Conservation (phyloP, 1,140 invertebrate species). For the Bathynomus jamesi region DNA sequence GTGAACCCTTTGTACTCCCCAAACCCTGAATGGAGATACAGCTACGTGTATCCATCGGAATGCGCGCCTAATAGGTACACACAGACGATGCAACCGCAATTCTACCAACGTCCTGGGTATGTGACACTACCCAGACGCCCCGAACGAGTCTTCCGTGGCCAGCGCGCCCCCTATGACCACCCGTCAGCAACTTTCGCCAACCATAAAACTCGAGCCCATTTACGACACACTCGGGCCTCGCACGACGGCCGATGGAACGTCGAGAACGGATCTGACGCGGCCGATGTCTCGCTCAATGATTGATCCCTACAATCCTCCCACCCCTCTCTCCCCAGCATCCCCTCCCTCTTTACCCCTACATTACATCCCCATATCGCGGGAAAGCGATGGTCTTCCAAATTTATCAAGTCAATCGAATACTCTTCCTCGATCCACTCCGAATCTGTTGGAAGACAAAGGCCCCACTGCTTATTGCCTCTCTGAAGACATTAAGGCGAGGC, state of each 20-base stretch:
- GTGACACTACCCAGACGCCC: slow-evolving; percentile 62
- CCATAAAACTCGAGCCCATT: slow-evolving; percentile 53
- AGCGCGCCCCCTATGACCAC: slow-evolving; percentile 39
- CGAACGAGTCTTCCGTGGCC: slow-evolving; percentile 65
- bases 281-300: slow-evolving; percentile 25
- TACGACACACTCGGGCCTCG: slow-evolving; percentile 85
- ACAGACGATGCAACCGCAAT: slow-evolving; percentile 52
- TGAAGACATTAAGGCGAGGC: neutral
- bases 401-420: slow-evolving; percentile 13
- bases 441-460: slow-evolving; percentile 19
- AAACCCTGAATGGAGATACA: slow-evolving; percentile 26
- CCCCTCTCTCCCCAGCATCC: slow-evolving; percentile 12
- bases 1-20: slow-evolving; percentile 13
- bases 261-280: slow-evolving; percentile 60
- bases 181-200: slow-evolving; percentile 5
- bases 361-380: slow-evolving; percentile 33
- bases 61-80: slow-evolving; percentile 16
- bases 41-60: slow-evolving; percentile 18
- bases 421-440: slow-evolving; percentile 25
- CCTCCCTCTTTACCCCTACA: slow-evolving; percentile 29
- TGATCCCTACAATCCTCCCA: slow-evolving; percentile 20
- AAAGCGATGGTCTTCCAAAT: slow-evolving; percentile 12
- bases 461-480: neutral
- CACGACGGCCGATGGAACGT: slow-evolving; percentile 77
- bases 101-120: slow-evolving; percentile 55